Evolutionary conservation across 2,113 vertebrate genomes (phyloP).

Genomic region (Gallinago media): DNA sequence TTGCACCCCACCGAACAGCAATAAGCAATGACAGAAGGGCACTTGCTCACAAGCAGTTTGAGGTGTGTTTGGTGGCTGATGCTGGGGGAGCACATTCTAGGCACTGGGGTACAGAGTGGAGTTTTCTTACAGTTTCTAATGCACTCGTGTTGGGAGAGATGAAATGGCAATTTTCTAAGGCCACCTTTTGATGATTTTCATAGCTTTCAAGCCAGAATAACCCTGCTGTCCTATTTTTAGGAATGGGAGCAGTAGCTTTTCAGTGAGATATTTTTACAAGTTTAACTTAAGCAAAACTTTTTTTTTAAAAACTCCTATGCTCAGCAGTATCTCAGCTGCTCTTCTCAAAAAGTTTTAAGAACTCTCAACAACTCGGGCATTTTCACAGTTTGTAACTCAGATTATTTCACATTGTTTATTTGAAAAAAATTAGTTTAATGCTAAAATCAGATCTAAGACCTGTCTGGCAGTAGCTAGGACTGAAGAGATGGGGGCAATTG

Average conservation of each 20-base stretch:
- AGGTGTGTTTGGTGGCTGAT: rapidly evolving
- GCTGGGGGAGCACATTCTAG: background rate
- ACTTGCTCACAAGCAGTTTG: background rate
- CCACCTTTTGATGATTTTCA: background rate
- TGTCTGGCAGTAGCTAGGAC: background rate
- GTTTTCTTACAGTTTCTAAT: background rate
- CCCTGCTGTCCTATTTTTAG: background rate
- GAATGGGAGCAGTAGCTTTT: background rate
- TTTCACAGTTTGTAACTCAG: background rate
- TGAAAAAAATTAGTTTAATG: background rate
- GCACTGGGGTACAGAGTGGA: background rate
- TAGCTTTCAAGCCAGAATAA: background rate
- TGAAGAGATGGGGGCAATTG: background rate
- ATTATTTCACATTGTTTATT: background rate
- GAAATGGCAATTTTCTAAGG: background rate
- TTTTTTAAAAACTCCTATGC: background rate
- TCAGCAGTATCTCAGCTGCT: background rate
- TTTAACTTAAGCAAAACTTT: background rate
- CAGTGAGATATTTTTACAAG: background rate
- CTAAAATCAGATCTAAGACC: background rate
- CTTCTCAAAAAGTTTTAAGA: background rate
- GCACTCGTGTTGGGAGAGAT: background rate
- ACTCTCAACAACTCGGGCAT: background rate
- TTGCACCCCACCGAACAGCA: background rate
- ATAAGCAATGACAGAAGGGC: background rate